Base-by-base conservation (phyloP, 1,140 invertebrate genomes). In the Anagrus nilaparvatae region DNA sequence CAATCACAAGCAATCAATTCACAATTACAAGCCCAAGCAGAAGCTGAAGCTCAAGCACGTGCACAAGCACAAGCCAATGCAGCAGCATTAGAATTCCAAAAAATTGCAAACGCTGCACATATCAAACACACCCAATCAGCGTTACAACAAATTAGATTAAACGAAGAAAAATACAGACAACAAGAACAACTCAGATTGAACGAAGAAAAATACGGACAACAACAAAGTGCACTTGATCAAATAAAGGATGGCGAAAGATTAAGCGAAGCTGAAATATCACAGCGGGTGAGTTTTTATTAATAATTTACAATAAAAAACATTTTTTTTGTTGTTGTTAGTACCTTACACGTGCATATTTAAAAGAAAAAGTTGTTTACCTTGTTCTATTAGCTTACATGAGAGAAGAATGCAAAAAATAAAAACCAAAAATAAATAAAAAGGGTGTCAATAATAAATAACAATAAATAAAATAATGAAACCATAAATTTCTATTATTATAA, bases 161-260 rank as follows among this genome's bases (percentile, higher is more conserved):
- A 55, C 0, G 52, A 60, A 12, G 63, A 67, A 39, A 55, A 56
- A n/a, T 47, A 58, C 1, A 51, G 54, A 2, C 63, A 63, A 1
- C 39, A 67, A 7, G 59, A 61, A 7, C 65, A 67, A 27, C 63
- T 67, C 10, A 56, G 61, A 5, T 33, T 64, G 2, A 57, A 55
- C 0, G 52, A 60, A 12, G 63, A 67, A 39, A 50, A 54, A 18
- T 48, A 63, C 36, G 46, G 48, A 2, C 61, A 67, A 40, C 60
- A 66, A 35, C 59, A 65, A 31, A 61, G 54, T 23, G 65, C 63
- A 1, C 44, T 67, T 5, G 64, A 69, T 20, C 64, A 67, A 31
- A 65, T 69, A 23, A 51, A 60, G 5, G 58, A 67, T 21, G 66
- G 66, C 7, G 40, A 51, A 1, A 50, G 50, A n/a, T 46, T 69